Evolutionary conservation across 2,888 invertebrate species (phyloP).

Genomic region (Microctonus hyperodae): DNA sequence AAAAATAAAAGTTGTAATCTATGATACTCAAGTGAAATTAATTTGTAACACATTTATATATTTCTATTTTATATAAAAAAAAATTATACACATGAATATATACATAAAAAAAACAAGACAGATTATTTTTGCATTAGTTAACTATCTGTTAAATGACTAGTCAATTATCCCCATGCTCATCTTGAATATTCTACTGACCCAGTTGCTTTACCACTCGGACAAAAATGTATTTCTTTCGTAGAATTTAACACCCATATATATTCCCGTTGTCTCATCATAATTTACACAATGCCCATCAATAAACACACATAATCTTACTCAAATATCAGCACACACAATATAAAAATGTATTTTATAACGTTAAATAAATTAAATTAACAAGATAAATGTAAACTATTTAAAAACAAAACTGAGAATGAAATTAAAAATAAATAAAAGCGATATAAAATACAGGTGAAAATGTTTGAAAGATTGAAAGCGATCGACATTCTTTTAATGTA

Average conservation of each 20-base stretch:
- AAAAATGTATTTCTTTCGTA: not conserved
- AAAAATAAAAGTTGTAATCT: not conserved
- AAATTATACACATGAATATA: too few species aligned
- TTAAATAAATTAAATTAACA: not conserved
- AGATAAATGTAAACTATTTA: not conserved
- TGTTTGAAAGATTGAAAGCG: conserved; percentile 15
- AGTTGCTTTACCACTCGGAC: conserved; percentile 7
- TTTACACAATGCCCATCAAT: not conserved
- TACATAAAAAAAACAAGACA: conserved; percentile 11
- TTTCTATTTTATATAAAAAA: too few species aligned
- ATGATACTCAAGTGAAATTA: not conserved
- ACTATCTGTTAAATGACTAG: conserved; percentile 23
- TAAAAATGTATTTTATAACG: too few species aligned
- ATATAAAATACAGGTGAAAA: not conserved
- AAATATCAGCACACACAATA: too few species aligned
- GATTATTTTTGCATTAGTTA: conserved; percentile 15
- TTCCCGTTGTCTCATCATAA: not conserved
- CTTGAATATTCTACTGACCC: conserved; percentile 30
- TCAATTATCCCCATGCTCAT: conserved; percentile 13
- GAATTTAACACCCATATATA: not conserved
- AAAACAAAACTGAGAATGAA: not conserved
- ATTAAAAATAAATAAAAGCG: not conserved
- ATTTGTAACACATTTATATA: too few species aligned
- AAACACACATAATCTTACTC: not conserved
- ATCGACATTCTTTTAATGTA: conserved; percentile 19